Conservation (phyloP, 2,888 invertebrate genomes). For the Melinaea menophilus region DNA sequence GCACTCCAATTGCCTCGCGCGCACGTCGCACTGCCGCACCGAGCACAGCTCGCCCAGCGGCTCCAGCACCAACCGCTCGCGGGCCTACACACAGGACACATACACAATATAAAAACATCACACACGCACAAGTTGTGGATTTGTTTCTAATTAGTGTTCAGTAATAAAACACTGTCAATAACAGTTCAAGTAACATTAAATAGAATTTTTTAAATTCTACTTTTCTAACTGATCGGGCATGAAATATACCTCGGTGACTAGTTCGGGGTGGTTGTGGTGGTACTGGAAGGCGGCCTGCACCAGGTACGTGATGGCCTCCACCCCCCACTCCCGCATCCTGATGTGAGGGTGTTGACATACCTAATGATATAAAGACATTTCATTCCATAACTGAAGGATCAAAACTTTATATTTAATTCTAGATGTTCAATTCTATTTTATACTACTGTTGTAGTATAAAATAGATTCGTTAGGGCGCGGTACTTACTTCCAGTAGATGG, state of each 20-base stretch:
- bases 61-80: slow-evolving; percentile 91
- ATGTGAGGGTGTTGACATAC: slow-evolving; percentile 95
- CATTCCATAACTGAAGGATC: background rate
- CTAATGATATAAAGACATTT: slow-evolving; percentile 36
- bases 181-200: too few species aligned
- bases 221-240: too few species aligned
- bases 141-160: too few species aligned
- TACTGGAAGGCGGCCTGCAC: slow-evolving; percentile 94
- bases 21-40: slow-evolving; percentile 94
- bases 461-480: too few species aligned
- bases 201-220: too few species aligned
- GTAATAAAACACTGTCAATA: too few species aligned
- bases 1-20: slow-evolving; percentile 96
- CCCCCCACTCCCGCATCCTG: slow-evolving; percentile 98
- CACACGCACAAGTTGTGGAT: too few species aligned
- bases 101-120: background rate
- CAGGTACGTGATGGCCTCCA: slow-evolving; percentile 95
- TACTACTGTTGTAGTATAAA: too few species aligned
- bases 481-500: slow-evolving; percentile 91
- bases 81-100: slow-evolving; percentile 69
- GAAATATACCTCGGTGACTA: slow-evolving; percentile 85
- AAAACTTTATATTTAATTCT: too few species aligned
- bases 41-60: slow-evolving; percentile 95
- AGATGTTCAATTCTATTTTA: too few species aligned
- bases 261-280: slow-evolving; percentile 88